Base-by-base conservation (phyloP, 2,797 vertebrate genomes). In the Coranthus polyacanthus region DNA sequence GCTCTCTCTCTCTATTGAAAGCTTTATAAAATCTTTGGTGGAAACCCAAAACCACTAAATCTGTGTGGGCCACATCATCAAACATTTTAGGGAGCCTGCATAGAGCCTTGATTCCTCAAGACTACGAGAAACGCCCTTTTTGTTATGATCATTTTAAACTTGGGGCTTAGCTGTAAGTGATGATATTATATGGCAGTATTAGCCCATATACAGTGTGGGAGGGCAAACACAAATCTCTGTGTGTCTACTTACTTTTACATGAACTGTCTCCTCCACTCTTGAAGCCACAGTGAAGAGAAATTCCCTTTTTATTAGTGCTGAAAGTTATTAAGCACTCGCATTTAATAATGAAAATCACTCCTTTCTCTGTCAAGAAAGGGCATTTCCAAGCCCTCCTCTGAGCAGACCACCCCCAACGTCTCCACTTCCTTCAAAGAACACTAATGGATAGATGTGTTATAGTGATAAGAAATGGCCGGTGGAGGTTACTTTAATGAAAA, bases 1-100 rank as follows among this genome's bases (percentile, higher is more conserved):
- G 75, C 75, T 70, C 64, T 18, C 47, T 21, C 42, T 56, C 57
- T 79, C 72, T 78, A 63, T 84, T 81, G 78, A 87, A 85, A 81
- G 76, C 78, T 83, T 82, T 80, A 72, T 88, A 84, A 88, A 92
- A 82, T 72, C 65, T 81, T 88, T 83, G 79, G 82, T 84, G 67
- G 80, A 88, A 89, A 91, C 75, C 73, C 78, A 76, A 89, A 89
- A 90, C 82, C 82, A 56, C 82, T 68, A 84, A 60, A 75, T 87
- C 74, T 89, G 85, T 90, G 85, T 87, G 80, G 86, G 78, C 83
- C 69, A 65, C 68, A 84, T 84, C 52, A 68, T 85, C 79, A 85
- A 70, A 75, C 56, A 70, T 84, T 67, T 66, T 52, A 63, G 21
- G 34, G 34, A 84, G 63, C 39, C 50, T 68, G 55, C 20, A 22